Evolutionary conservation across 2,888 invertebrate genomes (phyloP).

Genomic region (Frankliniella fusca): DNA sequence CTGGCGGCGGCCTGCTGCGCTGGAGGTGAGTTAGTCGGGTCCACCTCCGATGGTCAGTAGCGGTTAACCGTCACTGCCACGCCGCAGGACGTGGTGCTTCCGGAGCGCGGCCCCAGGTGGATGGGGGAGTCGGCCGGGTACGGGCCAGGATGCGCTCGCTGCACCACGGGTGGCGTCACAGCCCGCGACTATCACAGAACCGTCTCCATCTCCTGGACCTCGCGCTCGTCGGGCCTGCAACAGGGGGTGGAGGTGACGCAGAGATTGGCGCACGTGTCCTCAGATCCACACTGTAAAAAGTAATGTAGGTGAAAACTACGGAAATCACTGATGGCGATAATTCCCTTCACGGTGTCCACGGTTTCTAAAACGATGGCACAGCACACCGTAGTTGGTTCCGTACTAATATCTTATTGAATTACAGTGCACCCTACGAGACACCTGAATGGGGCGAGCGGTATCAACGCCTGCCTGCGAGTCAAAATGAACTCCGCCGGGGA

Average conservation of each 20-base stretch:
- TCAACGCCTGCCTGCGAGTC: no score
- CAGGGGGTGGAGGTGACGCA: background rate
- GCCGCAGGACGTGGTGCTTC: conserved; percentile 3
- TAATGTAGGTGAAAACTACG: no score
- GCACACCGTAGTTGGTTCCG: no score
- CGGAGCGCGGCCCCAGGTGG: conserved; percentile 20
- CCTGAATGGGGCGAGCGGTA: no score
- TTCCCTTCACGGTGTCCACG: no score
- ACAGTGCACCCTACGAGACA: no score
- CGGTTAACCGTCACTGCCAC: conserved; percentile 12
- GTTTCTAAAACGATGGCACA: no score
- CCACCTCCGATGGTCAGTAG: background rate
- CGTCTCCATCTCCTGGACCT: conserved; percentile 13
- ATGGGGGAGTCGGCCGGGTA: conserved; percentile 15
- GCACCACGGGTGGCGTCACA: conserved; percentile 18
- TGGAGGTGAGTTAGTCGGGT: background rate
- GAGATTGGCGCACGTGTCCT: no score
- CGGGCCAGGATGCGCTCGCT: conserved; percentile 9
- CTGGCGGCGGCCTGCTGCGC: conserved; percentile 1
- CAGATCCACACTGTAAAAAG: no score
- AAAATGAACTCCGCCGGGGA: no score
- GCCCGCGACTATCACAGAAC: conserved; percentile 17
- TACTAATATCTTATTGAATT: no score
- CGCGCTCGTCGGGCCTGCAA: conserved; percentile 9
- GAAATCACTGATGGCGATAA: no score